phyloP scores from a whole-genome alignment of 2,888 invertebrate genomes.

The Dolomedes plantarius region DNA sequence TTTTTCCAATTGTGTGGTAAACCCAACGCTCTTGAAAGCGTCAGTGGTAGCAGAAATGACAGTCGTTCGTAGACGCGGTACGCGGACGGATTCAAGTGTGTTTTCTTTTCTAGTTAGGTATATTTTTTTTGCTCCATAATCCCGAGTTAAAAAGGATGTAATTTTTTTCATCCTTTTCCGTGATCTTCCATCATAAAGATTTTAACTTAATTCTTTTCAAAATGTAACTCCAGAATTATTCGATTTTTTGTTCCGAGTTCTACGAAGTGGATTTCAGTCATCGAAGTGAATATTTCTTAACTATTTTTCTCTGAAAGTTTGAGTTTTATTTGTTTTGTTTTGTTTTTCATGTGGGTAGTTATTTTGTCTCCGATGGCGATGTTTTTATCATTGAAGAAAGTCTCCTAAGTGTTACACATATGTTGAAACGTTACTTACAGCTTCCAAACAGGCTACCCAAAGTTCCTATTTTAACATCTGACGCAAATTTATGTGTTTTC shows the following conservation, averaged over 20 bases:
- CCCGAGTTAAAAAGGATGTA: constrained; percentile 15
- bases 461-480: constrained; percentile 4
- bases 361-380: neutral
- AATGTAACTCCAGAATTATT: neutral
- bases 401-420: neutral
- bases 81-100: constrained; percentile 4
- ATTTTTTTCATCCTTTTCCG: neutral
- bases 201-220: neutral
- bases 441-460: neutral
- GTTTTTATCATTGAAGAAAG: neutral
- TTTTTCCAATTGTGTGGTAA: constrained; percentile 20
- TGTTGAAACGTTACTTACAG: neutral
- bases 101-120: constrained; percentile 25
- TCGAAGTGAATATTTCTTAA: neutral
- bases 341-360: neutral
- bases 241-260: neutral
- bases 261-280: too few species aligned
- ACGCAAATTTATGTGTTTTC: constrained; percentile 6
- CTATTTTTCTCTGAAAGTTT: neutral
- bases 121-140: constrained; percentile 28
- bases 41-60: constrained; percentile 45
- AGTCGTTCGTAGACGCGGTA: constrained; percentile 19
- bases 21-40: constrained; percentile 53
- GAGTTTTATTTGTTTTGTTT: too few species aligned
- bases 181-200: neutral